Evolutionary conservation across 2,797 vertebrate species (phyloP), one percentile per base, ranked within the genome.

Genomic region (Pseudochirops cupreus): DNA sequence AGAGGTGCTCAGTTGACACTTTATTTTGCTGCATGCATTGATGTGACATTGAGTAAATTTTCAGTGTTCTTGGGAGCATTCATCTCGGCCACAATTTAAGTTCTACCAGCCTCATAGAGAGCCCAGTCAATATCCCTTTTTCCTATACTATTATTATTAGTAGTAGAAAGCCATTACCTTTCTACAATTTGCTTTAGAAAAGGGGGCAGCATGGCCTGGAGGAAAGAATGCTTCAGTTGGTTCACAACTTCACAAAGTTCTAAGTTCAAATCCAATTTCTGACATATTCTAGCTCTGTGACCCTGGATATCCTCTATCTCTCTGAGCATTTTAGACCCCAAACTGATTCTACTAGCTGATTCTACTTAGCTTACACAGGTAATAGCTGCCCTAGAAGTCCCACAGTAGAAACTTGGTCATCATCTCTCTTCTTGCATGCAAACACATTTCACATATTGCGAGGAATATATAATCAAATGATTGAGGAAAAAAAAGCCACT

Each of bases 401-500:
- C 21, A 87, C 39, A 50, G 39, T 46, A 87, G 94, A 92, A 82
- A 95, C 96, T 96, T 93, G 6, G 59, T 97, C 96, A 53, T 96
- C 39, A 95, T 95, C 56, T 92, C 96, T 54, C 53, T 46, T 46
- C 39, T 53, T 33, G 16, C 92, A 93, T 89, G 90, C 91, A 93
- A 96, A 96, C 59, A 21, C 92, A 94, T 62, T 55, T 97, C 94
- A 95, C 95, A 89, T 92, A 92, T 93, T 62, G 95, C 28, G 52
- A 94, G 95, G 96, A 95, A 97, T 92, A 94, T 59, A 90, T 94
- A 93, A 92, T 96, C 93, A 98, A 96, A 89, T 96, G 94, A 98
- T 97, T 98, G 74, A 87, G 39, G 6, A 2, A 26, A 87, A 97
- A 97, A 96, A 95, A 97, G 97, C 96, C 95, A 97, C 93, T 98